A percentile compares a stretch with the other conserved stretches of the same genome.
phyloP scores from a whole-genome alignment of 2,113 vertebrate species.

The Clarias batrachus region DNA sequence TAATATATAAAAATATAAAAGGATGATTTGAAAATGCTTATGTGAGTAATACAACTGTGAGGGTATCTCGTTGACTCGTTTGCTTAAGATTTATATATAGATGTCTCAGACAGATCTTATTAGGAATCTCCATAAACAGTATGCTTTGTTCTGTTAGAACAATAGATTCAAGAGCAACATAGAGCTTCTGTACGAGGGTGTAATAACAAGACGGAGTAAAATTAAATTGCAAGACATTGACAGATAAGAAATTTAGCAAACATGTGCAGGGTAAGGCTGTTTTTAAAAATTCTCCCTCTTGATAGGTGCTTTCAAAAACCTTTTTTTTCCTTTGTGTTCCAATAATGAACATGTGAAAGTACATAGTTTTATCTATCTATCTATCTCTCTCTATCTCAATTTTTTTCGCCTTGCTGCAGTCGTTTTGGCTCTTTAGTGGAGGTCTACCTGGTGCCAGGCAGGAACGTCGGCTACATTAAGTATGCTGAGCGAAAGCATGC shows the following conservation, averaged over 20 bases:
- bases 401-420: conserved; percentile 61
- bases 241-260: background rate
- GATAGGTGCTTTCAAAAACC: background rate
- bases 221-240: background rate
- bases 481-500: conserved; percentile 88
- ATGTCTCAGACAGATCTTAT: background rate
- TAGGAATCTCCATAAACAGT: background rate
- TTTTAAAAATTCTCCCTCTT: background rate
- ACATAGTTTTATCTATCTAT: background rate
- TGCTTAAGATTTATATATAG: background rate
- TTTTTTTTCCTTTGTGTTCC: background rate
- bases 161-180: background rate
- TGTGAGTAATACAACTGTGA: background rate
- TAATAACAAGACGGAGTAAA: background rate
- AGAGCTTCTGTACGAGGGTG: background rate
- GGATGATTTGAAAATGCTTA: background rate
- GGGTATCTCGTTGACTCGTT: background rate
- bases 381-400: no score
- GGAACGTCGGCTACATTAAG: conserved; percentile 92
- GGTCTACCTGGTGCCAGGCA: conserved; percentile 88
- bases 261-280: background rate
- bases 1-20: background rate
- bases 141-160: background rate
- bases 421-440: conserved; percentile 89
- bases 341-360: background rate